A percentile compares a stretch with the other conserved stretches of the same genome.
Evolutionary conservation across 2,888 invertebrate species (phyloP).

Genomic region (Hydrotaea diabolus): DNA sequence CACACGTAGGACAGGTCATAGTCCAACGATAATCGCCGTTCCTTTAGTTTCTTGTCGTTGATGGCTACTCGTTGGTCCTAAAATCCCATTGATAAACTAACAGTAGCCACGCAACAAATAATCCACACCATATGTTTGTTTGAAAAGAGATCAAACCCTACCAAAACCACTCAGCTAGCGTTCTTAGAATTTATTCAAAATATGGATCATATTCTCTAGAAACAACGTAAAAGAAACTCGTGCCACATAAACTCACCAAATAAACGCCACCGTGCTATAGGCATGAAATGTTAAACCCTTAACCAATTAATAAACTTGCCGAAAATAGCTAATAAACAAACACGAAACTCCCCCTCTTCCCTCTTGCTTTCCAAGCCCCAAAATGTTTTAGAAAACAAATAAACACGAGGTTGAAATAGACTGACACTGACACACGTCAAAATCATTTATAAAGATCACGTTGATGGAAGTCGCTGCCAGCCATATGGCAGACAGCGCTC

Average conservation of each 20-base stretch:
- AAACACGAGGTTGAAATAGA: not conserved
- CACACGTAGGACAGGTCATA: no score
- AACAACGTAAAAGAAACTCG: no score
- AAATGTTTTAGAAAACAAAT: not conserved
- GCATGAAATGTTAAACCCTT: not conserved
- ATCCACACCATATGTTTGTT: constrained; percentile 5
- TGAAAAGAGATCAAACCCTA: not conserved
- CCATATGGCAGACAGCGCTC: constrained; percentile 73
- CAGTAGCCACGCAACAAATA: not conserved
- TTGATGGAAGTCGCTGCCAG: constrained; percentile 53
- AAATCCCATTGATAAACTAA: no score
- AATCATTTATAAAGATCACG: constrained; percentile 70
- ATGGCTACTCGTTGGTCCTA: no score
- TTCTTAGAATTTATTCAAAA: not conserved
- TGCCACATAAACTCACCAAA: not conserved
- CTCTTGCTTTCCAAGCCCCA: not conserved
- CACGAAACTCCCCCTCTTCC: not conserved
- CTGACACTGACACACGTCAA: constrained; percentile 75
- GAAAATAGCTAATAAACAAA: not conserved
- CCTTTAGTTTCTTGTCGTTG: no score
- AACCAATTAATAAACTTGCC: constrained; percentile 32
- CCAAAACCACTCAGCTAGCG: not conserved
- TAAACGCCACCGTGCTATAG: not conserved
- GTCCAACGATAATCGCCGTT: no score
- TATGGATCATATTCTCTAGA: not conserved